Base-by-base conservation (phyloP, 2,888 invertebrate genomes). In the Netelia virgata region DNA sequence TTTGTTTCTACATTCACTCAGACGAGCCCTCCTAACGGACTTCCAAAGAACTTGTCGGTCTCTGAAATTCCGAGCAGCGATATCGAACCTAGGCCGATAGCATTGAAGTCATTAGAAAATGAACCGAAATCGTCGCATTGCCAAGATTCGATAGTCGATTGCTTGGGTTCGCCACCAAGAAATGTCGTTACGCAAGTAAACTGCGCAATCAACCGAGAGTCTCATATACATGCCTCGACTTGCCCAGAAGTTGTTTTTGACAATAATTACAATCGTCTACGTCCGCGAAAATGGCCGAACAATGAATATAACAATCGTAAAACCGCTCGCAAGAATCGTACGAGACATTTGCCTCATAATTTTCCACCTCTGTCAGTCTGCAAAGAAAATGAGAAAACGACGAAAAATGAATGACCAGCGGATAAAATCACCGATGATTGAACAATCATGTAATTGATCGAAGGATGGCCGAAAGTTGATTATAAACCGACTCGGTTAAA, bases 1-100 rank as follows among this genome's bases (percentile, higher is more conserved):
- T 68, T 80, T 18, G 72, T 84, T 5, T 81, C 80, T 1, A 73
- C 20, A 10, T 16, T 75, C 50, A 83, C 83, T 41, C 83, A 80
- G 72, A 83, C 83, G 59, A 28, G 3, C 18, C 11, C 43, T 8
- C 20, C n/a, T 18, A 1, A 8, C 28, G 5, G n/a, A n/a, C 43
- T 57, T 72, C 23, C 14, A 47, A 47, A 47, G 3, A 14, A 14
- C 14, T 47, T 6, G 36, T 47, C 10, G 47, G 1, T 6, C 14
- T 3, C 47, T 36, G 36, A 47, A 47, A 14, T 47, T 5, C 3
- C 11, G 11, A 3, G 47, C 11, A 47, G 14, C 2, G 14, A 11
- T 36, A 6, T 47, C 3, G 47, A 47, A 14, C 0, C 47, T 47
- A 1, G 1, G 14, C 10, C 3, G 1, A 47, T 47, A 1, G 14